Conservation (phyloP, 1,140 invertebrate species). For the Drosophila bifasciata region DNA sequence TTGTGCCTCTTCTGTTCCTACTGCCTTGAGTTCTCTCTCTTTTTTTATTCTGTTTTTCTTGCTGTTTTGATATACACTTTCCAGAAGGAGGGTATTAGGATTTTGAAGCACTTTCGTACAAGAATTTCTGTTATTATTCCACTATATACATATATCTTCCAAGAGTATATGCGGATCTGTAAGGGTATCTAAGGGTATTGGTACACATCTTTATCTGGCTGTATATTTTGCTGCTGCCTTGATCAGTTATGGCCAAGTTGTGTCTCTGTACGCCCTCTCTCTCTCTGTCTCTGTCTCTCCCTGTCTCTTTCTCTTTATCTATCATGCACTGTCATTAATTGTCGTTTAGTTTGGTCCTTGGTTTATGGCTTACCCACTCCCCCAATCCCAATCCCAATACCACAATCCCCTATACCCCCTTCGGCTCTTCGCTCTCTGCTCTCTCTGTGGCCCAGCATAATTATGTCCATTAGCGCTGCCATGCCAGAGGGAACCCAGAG, state of each 20-base stretch:
- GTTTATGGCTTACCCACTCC: slow-evolving; percentile 29
- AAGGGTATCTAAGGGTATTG: too few species aligned
- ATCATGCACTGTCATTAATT: slow-evolving; percentile 70
- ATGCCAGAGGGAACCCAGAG: slow-evolving; percentile 40
- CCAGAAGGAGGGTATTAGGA: too few species aligned
- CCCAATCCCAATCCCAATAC: not conserved
- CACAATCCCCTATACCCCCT: not conserved
- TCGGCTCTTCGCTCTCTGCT: slow-evolving; percentile 4
- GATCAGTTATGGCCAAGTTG: slow-evolving; percentile 46
- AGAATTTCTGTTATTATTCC: too few species aligned
- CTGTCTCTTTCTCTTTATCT: slow-evolving; percentile 17
- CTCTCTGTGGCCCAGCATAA: slow-evolving; percentile 40
- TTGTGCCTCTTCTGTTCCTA: slow-evolving; percentile 12
- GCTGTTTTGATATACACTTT: not conserved
- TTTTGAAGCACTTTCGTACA: too few species aligned
- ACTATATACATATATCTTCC: too few species aligned
- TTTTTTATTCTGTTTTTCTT: slow-evolving; percentile 12
- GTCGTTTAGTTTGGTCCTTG: slow-evolving; percentile 62
- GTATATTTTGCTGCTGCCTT: slow-evolving; percentile 17
- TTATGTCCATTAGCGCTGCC: slow-evolving; percentile 69
- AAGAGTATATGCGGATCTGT: not conserved
- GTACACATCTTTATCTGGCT: too few species aligned
- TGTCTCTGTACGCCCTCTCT: not conserved
- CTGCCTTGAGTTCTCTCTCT: slow-evolving; percentile 4
- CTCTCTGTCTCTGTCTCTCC: slow-evolving; percentile 2